A percentile compares a stretch with the other conserved stretches of the same genome.
phyloP scores from a whole-genome alignment of 37 sponge, comb jelly and placozoan species.

The Spongilla lacustris region DNA sequence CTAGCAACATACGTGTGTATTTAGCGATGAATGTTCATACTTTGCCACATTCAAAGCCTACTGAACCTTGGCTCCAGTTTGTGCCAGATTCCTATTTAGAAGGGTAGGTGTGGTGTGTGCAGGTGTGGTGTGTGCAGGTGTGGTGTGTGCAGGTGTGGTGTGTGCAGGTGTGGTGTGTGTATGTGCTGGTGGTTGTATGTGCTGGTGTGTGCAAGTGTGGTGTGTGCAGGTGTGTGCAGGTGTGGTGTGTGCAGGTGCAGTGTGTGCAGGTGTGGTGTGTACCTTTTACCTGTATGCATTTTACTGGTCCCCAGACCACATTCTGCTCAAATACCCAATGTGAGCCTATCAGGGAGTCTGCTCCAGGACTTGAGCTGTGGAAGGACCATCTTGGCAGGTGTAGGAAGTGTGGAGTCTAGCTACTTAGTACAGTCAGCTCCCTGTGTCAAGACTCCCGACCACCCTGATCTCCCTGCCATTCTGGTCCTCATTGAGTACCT shows the following conservation, averaged over 20 bases:
- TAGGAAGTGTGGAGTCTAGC: slow-evolving; percentile 84
- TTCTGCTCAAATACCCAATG: background rate
- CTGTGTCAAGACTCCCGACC: slow-evolving; percentile 35
- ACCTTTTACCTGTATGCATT: background rate
- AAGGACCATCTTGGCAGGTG: slow-evolving; percentile 55
- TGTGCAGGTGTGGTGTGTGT: background rate
- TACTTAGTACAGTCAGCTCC: slow-evolving; percentile 68
- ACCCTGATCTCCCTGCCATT: slow-evolving; percentile 82
- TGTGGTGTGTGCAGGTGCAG: background rate
- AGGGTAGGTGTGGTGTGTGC: background rate
- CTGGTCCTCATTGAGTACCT: slow-evolving; percentile 84
- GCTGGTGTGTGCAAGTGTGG: background rate
- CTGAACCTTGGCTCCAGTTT: slow-evolving; percentile 39
- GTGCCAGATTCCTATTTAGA: background rate
- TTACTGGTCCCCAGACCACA: background rate
- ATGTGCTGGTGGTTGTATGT: background rate
- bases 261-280: background rate
- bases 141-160: background rate
- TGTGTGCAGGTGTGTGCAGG: background rate
- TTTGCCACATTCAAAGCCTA: slow-evolving; percentile 6
- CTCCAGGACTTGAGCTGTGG: slow-evolving; percentile 1
- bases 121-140: background rate
- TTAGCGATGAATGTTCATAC: slow-evolving; percentile 31
- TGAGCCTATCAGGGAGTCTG: background rate
- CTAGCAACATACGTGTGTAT: slow-evolving; percentile 55